These are phyloP conservation scores for Phalloptychus januarius DNA, from an alignment of 2,797 vertebrate genomes.

Conservation along the genomic window DNA sequence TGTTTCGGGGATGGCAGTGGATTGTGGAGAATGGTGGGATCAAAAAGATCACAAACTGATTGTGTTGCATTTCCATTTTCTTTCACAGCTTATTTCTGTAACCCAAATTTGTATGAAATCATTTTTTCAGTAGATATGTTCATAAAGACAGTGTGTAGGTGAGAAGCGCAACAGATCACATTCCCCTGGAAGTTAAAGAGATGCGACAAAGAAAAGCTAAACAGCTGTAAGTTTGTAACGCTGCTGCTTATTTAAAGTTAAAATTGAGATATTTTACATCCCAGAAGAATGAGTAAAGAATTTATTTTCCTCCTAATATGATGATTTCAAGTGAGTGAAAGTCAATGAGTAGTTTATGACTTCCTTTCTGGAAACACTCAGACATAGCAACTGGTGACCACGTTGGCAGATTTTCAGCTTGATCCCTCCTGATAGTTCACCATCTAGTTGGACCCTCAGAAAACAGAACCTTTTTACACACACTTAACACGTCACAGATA, in stretches of 20 bases:
- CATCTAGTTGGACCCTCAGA: background rate
- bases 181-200: background rate
- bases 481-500: background rate
- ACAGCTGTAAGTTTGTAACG: background rate
- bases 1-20: slow-evolving; percentile 5
- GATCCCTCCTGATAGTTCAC: background rate
- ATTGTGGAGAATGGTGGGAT: slow-evolving; percentile 1
- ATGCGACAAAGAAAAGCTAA: background rate
- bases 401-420: background rate
- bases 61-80: slow-evolving; percentile 6
- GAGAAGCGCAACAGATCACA: slow-evolving; percentile 1
- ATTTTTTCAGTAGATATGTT: background rate
- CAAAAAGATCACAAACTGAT: slow-evolving; percentile 10
- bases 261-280: background rate
- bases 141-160: slow-evolving; percentile 2
- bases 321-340: background rate
- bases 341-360: background rate
- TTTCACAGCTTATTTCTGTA: slow-evolving; percentile 4
- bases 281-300: background rate
- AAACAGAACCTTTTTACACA: background rate
- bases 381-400: background rate
- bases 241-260: slow-evolving; percentile 1
- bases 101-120: background rate
- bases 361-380: background rate
- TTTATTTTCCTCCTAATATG: background rate